phyloP scores from a whole-genome alignment of 2,888 invertebrate genomes.

The Furcula furcula region DNA sequence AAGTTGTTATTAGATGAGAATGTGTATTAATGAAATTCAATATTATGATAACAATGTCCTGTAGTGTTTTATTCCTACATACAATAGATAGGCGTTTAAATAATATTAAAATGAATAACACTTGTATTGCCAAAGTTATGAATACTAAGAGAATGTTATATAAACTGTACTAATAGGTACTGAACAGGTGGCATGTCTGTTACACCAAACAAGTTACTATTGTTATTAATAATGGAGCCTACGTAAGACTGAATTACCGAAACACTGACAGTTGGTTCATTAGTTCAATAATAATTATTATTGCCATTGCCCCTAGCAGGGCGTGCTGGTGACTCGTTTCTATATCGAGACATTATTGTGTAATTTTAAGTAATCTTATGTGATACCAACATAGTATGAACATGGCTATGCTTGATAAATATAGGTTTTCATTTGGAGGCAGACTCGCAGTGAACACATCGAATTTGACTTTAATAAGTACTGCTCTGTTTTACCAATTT shows the following conservation, averaged over 20 bases:
- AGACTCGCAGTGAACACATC: neutral
- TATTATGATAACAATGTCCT: neutral
- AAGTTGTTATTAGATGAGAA: neutral
- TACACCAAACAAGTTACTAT: constrained; percentile 12
- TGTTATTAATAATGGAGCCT: constrained; percentile 18
- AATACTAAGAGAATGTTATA: constrained; percentile 22
- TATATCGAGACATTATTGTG: constrained; percentile 23
- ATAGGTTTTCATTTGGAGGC: constrained; percentile 13
- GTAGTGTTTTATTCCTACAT: neutral
- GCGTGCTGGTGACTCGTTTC: constrained; percentile 19
- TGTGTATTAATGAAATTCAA: neutral
- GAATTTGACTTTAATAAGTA: neutral
- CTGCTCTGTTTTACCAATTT: too few relatives aligned
- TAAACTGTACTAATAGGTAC: constrained; percentile 18
- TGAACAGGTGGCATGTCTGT: constrained; percentile 12
- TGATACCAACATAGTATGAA: constrained; percentile 31
- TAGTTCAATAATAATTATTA: constrained; percentile 36
- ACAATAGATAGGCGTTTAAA: constrained; percentile 10
- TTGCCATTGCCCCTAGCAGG: constrained; percentile 16
- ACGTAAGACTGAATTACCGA: constrained; percentile 39
- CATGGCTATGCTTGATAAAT: constrained; percentile 33
- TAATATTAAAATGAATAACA: constrained; percentile 8
- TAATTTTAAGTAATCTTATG: constrained; percentile 36
- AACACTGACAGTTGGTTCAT: constrained; percentile 23
- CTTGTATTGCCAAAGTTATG: constrained; percentile 35